These are phyloP conservation scores for Zygogramma bicolorata DNA, from an alignment of 2,888 invertebrate species.

Conservation along the genomic window DNA sequence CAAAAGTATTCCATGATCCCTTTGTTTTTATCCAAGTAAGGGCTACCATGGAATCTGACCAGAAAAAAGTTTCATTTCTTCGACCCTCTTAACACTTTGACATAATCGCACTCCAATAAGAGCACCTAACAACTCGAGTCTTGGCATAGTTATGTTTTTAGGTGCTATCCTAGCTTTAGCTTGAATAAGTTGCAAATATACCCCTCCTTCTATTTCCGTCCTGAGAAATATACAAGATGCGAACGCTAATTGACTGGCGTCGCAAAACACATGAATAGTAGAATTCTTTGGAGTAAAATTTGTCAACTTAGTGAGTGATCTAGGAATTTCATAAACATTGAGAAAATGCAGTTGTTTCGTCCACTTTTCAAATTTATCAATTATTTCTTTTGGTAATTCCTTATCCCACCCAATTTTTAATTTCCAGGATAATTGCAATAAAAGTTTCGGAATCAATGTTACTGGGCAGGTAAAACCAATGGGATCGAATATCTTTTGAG, in stretches of 20 bases:
- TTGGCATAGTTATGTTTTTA: conserved; percentile 48
- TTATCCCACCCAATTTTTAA: conserved; percentile 26
- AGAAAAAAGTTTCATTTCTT: conserved; percentile 14
- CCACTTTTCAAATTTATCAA: conserved; percentile 41
- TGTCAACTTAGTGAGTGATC: background rate
- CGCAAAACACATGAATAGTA: too few relatives aligned
- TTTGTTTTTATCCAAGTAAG: conserved; percentile 20
- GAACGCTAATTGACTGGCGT: too few relatives aligned
- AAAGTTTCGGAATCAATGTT: conserved; percentile 30
- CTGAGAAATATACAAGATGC: too few relatives aligned
- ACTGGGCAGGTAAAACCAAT: conserved; percentile 32
- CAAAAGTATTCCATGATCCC: conserved; percentile 28
- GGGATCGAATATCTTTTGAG: conserved; percentile 30
- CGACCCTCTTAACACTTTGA: background rate
- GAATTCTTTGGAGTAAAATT: too few relatives aligned
- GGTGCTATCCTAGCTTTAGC: conserved; percentile 54
- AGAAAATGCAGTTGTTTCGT: conserved; percentile 14
- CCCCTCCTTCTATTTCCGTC: background rate
- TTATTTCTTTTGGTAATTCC: conserved; percentile 23
- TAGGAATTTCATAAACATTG: conserved; percentile 5
- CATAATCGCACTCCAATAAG: background rate
- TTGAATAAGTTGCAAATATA: conserved; percentile 22
- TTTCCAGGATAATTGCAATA: conserved; percentile 32
- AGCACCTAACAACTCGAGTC: too few relatives aligned
- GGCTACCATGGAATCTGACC: conserved; percentile 25